These are phyloP conservation scores for Buathra laborator DNA, from an alignment of 2,888 invertebrate species.

Conservation along the genomic window DNA sequence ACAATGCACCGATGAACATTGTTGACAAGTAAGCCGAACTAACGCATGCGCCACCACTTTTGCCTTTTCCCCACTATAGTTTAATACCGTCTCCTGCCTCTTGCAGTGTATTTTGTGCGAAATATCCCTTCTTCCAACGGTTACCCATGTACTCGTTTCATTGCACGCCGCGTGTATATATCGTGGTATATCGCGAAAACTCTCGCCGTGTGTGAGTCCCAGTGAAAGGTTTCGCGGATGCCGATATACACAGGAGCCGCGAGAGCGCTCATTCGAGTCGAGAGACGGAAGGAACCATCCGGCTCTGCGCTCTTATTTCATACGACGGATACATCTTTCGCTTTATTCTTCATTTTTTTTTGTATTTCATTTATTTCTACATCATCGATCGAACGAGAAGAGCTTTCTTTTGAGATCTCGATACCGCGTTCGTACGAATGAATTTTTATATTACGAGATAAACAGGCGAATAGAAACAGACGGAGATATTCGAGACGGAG, in stretches of 20 bases:
- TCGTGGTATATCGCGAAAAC: slow-evolving; percentile 35
- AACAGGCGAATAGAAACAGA: background rate
- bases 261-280: background rate
- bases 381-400: background rate
- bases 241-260: background rate
- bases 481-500: slow-evolving; percentile 11
- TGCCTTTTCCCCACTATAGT: slow-evolving; percentile 43
- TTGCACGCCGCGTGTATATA: background rate
- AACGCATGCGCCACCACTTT: slow-evolving; percentile 40
- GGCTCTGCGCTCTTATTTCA: slow-evolving; percentile 5
- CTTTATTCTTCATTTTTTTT: slow-evolving; percentile 19
- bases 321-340: background rate
- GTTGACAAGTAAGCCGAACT: slow-evolving; percentile 23
- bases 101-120: slow-evolving; percentile 31
- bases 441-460: background rate
- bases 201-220: slow-evolving; percentile 42
- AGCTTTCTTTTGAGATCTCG: background rate
- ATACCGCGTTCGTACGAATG: background rate
- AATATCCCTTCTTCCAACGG: slow-evolving; percentile 47
- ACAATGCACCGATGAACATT: slow-evolving; percentile 49
- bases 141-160: slow-evolving; percentile 34
- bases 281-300: slow-evolving; percentile 24
- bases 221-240: slow-evolving; percentile 62
- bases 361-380: background rate
- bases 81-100: background rate